Evolutionary conservation across 2,888 invertebrate species (phyloP).

Genomic region (Drosophila kuntzei): DNA sequence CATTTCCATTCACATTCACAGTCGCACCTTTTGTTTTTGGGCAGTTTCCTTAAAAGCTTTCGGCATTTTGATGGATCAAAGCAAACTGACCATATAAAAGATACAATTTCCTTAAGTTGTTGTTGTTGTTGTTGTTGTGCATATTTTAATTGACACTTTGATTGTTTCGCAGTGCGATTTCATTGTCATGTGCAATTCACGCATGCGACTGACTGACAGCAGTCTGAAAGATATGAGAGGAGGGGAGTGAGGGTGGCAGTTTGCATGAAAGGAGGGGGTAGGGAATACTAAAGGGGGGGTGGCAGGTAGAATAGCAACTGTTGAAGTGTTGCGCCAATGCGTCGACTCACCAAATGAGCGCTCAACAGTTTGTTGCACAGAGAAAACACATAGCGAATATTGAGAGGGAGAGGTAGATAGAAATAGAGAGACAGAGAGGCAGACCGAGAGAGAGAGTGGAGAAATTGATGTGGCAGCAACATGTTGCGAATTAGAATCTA

Average conservation of each 20-base stretch:
- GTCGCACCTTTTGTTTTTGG: slow-evolving; percentile 38
- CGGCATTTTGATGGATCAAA: slow-evolving; percentile 8
- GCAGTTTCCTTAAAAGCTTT: slow-evolving; percentile 7
- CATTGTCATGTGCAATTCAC: slow-evolving; percentile 67
- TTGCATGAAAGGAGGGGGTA: neutral
- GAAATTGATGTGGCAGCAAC: slow-evolving; percentile 39
- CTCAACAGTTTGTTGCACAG: slow-evolving; percentile 77
- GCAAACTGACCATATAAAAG: slow-evolving; percentile 15
- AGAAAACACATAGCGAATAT: neutral
- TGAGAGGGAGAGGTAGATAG: neutral
- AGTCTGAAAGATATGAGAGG: neutral
- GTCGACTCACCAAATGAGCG: slow-evolving; percentile 72
- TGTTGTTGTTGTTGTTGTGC: slow-evolving; percentile 44
- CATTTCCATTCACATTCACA: slow-evolving; percentile 30
- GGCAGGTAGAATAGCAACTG: slow-evolving; percentile 59
- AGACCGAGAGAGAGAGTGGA: neutral
- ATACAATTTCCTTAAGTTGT: slow-evolving; percentile 13
- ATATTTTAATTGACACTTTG: slow-evolving; percentile 77
- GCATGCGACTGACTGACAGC: slow-evolving; percentile 22
- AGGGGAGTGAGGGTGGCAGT: neutral
- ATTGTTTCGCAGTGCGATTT: slow-evolving; percentile 68
- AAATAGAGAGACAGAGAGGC: neutral
- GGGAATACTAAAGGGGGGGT: neutral
- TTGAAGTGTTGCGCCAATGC: slow-evolving; percentile 62
- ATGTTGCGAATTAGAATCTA: slow-evolving; percentile 37